Conservation (phyloP, 2,888 invertebrate species). For the Calephelis perditalis region DNA sequence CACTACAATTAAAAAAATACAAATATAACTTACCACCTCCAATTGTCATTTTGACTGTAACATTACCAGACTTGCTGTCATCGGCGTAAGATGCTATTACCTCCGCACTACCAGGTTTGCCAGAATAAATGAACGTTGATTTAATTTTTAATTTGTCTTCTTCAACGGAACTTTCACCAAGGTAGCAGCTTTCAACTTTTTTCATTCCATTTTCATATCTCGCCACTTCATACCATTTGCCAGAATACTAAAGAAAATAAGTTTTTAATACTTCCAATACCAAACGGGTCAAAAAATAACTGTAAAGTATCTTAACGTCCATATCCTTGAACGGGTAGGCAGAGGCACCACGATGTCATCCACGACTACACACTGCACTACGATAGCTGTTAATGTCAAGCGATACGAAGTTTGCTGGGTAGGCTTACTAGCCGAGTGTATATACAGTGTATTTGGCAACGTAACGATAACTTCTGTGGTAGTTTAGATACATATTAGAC, state of each 20-base stretch:
- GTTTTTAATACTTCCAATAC: background rate
- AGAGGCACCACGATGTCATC: no score
- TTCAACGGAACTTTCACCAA: background rate
- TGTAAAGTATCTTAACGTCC: no score
- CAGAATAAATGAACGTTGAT: background rate
- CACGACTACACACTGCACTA: no score
- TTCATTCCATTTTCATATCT: background rate
- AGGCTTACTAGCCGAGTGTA: no score
- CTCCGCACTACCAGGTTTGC: background rate
- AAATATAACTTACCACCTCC: background rate
- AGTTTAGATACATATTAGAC: no score
- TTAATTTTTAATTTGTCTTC: background rate
- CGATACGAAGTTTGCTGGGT: no score
- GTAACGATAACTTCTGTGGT: no score
- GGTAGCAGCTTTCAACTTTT: background rate
- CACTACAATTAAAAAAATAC: no score
- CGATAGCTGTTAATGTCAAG: no score
- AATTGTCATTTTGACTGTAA: background rate
- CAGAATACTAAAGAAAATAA: background rate
- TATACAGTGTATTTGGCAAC: no score
- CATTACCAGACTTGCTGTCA: slow-evolving; percentile 3
- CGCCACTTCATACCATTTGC: background rate
- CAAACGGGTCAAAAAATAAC: background rate
- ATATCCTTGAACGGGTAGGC: no score
- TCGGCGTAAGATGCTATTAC: background rate